Evolutionary conservation across 37 sponge, comb jelly and placozoan genomes (phyloP).

Genomic region (Beroe ovata): DNA sequence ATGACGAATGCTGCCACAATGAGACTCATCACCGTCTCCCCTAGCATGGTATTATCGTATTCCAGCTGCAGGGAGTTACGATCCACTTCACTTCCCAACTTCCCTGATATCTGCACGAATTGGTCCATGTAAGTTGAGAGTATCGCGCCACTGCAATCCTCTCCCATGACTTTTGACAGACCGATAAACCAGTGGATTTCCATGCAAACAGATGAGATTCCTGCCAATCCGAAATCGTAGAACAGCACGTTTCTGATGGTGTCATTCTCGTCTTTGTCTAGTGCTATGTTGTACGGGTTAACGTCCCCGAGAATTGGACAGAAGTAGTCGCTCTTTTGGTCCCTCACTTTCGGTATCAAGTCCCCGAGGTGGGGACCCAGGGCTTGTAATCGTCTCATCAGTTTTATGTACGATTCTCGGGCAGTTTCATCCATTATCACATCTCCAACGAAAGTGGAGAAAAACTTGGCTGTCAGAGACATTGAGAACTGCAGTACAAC

Average conservation of each 20-base stretch:
- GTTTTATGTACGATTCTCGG: neutral
- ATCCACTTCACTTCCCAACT: neutral
- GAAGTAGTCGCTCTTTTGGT: neutral
- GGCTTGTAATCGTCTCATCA: neutral
- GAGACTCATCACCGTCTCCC: neutral
- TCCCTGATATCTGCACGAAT: neutral
- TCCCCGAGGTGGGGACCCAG: neutral
- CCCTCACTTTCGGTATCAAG: neutral
- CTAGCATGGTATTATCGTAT: neutral
- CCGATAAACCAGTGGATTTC: neutral
- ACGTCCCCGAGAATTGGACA: neutral
- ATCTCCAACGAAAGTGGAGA: neutral
- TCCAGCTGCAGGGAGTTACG: neutral
- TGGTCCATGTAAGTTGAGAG: neutral
- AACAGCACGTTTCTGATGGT: too few species aligned
- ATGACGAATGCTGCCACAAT: neutral
- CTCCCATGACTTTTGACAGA: neutral
- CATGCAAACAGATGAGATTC: neutral
- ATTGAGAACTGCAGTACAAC: neutral
- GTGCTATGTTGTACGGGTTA: neutral
- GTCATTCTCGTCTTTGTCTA: neutral
- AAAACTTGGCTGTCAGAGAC: neutral
- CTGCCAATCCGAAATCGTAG: neutral
- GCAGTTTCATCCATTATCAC: neutral
- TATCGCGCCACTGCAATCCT: neutral